Evolutionary conservation across 2,888 invertebrate genomes (phyloP).

Genomic region (Eristalis arbustorum): DNA sequence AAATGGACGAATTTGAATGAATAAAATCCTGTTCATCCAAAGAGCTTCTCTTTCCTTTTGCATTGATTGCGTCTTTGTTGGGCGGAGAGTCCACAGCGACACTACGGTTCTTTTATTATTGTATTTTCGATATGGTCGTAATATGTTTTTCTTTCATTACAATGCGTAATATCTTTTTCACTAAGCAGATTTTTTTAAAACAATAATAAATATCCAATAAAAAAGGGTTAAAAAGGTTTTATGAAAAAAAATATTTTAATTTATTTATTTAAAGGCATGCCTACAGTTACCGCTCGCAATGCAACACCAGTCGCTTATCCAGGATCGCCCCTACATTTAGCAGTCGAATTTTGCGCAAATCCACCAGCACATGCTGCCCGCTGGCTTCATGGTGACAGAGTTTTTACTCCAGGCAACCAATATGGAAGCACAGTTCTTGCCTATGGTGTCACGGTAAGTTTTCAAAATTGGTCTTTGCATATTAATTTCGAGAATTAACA

Average conservation of each 20-base stretch:
- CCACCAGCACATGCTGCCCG: slow-evolving; percentile 82
- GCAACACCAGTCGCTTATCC: slow-evolving; percentile 86
- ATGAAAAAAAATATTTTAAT: not conserved
- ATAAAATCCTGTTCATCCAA: not conserved
- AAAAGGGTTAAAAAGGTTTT: not conserved
- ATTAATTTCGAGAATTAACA: no score
- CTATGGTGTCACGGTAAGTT: slow-evolving; percentile 79
- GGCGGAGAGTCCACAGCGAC: no score
- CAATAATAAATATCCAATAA: no score
- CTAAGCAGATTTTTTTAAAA: no score
- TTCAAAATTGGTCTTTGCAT: no score
- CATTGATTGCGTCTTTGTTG: not conserved
- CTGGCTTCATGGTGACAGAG: slow-evolving; percentile 80
- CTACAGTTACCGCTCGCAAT: slow-evolving; percentile 84
- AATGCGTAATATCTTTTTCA: no score
- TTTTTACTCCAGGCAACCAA: slow-evolving; percentile 80
- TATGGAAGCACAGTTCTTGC: slow-evolving; percentile 80
- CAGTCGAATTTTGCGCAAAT: slow-evolving; percentile 89
- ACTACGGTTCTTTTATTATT: no score
- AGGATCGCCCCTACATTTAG: slow-evolving; percentile 85
- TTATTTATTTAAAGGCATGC: slow-evolving; percentile 82
- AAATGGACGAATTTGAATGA: slow-evolving; percentile 17
- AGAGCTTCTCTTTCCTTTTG: not conserved
- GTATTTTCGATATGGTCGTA: no score
- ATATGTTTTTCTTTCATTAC: no score